phyloP scores from a whole-genome alignment of 2,113 vertebrate genomes.

The Sarotherodon lohbergeri region DNA sequence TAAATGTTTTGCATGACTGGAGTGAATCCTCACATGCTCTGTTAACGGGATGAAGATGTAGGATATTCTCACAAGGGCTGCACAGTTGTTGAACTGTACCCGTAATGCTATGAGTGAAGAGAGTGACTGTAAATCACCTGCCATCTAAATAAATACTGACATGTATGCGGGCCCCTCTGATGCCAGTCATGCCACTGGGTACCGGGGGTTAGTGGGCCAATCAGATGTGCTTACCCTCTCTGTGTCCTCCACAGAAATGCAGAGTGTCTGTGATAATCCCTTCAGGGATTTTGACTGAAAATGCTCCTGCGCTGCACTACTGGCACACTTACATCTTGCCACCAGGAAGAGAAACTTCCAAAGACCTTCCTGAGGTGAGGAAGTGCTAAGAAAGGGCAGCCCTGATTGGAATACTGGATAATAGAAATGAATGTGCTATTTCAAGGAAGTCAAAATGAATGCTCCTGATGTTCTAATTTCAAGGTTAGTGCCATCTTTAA shows the following conservation, averaged over 20 bases:
- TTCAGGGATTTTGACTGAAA: conserved; percentile 48
- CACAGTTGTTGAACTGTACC: neutral
- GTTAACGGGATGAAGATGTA: neutral
- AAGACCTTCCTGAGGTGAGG: neutral
- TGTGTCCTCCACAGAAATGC: conserved; percentile 47
- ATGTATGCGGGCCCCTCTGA: neutral
- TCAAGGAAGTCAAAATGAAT: neutral
- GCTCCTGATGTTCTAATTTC: neutral
- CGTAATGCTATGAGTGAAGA: neutral
- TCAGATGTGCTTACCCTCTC: conserved; percentile 35
- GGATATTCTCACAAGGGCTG: neutral
- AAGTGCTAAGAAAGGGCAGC: neutral
- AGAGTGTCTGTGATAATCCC: conserved; percentile 52
- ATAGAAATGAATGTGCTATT: neutral
- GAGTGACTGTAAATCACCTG: neutral
- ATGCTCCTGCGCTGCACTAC: conserved; percentile 8
- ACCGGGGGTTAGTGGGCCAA: conserved; percentile 35
- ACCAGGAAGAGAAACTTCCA: neutral
- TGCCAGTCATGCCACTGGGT: neutral
- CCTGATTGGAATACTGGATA: neutral
- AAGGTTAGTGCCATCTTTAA: neutral
- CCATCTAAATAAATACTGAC: neutral
- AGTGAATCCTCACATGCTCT: neutral
- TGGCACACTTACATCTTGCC: conserved; percentile 16
- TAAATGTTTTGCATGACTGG: neutral